A percentile compares a stretch with the other conserved stretches of the same genome.
These are phyloP conservation scores for Bombyx mandarina DNA, from an alignment of 1,140 invertebrate genomes.

Conservation along the genomic window DNA sequence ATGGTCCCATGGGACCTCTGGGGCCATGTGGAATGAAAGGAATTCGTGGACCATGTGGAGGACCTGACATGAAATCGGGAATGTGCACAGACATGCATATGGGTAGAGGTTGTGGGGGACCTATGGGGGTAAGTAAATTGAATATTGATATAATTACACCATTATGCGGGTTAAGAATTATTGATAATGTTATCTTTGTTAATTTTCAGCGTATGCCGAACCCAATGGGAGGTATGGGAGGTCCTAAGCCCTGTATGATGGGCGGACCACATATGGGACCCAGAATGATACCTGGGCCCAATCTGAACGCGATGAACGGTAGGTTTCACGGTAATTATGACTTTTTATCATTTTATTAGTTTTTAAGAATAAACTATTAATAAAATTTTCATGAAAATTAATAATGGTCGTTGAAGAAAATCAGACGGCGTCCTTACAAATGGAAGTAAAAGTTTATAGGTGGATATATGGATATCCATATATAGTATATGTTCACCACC, in stretches of 20 bases:
- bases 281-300: constrained; percentile 68
- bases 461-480: too few relatives aligned
- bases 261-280: constrained; percentile 65
- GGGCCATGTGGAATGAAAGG: constrained; percentile 66
- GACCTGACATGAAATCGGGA: constrained; percentile 63
- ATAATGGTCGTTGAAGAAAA: too few relatives aligned
- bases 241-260: constrained; percentile 68
- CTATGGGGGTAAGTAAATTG: constrained; percentile 57
- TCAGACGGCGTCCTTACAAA: too few relatives aligned
- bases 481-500: too few relatives aligned
- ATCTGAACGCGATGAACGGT: constrained; percentile 69
- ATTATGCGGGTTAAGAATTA: too few relatives aligned
- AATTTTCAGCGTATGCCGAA: constrained; percentile 63
- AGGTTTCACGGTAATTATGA: constrained; percentile 8
- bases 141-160: too few relatives aligned
- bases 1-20: constrained; percentile 66
- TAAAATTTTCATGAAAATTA: too few relatives aligned
- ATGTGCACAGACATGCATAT: constrained; percentile 70
- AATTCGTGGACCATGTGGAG: constrained; percentile 58
- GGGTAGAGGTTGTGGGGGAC: constrained; percentile 63
- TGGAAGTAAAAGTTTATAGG: too few relatives aligned
- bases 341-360: neutral
- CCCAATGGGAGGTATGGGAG: constrained; percentile 67
- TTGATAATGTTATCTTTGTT: constrained; percentile 5
- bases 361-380: too few relatives aligned